phyloP scores from a whole-genome alignment of 2,888 invertebrate genomes.

The Ashinkailepas kermadecensis region DNA sequence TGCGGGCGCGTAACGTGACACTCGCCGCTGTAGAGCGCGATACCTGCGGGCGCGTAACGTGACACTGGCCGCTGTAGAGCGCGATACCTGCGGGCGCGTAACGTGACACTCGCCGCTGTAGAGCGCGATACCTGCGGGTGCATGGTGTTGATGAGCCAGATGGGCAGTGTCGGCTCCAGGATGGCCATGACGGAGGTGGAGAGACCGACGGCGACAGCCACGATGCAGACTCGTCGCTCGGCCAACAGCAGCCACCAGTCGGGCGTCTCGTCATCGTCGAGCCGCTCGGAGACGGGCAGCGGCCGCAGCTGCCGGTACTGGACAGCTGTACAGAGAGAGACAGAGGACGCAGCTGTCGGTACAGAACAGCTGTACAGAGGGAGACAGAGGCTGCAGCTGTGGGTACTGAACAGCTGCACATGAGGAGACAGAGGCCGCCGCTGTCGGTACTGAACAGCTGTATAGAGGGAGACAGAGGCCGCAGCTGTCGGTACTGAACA shows the following conservation, averaged over 20 bases:
- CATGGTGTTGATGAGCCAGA: constrained; percentile 65
- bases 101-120: neutral
- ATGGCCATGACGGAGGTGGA: constrained; percentile 76
- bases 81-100: neutral
- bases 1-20: neutral
- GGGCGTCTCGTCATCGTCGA: constrained; percentile 29
- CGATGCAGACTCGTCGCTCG: constrained; percentile 52
- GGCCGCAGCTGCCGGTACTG: neutral
- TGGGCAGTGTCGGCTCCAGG: constrained; percentile 71
- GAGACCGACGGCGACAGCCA: constrained; percentile 59
- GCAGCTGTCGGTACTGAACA: neutral
- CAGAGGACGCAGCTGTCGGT: neutral
- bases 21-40: neutral
- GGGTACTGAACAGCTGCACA: neutral
- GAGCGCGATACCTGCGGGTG: constrained; percentile 50
- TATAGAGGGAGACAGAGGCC: neutral
- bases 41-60: neutral
- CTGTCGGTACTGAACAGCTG: neutral
- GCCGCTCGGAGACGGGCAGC: neutral
- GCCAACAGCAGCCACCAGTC: constrained; percentile 53
- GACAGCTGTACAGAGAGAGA: neutral
- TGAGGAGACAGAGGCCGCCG: neutral
- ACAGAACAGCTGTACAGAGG: neutral
- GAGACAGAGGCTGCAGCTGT: too few species aligned
- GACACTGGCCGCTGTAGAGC: neutral